Base-by-base conservation (phyloP, 2,888 invertebrate genomes). In the Synanthedon vespiformis region DNA sequence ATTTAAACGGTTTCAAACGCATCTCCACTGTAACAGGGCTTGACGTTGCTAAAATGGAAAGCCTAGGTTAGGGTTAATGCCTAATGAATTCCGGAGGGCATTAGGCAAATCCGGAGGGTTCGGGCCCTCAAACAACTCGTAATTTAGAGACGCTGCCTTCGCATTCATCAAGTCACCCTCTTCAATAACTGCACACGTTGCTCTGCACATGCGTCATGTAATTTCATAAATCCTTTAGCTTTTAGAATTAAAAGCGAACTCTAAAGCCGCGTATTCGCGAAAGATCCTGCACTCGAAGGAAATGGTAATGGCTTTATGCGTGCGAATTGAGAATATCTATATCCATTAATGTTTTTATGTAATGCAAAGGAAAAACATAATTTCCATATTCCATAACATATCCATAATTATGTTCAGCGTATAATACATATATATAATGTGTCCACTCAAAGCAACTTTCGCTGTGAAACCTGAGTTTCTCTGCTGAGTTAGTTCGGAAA, bases 301-400 rank as follows among this genome's bases (percentile, higher is more conserved):
- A 34, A 8, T 34, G 34, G 5, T 22, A 8, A 34, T 34, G 8
- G 8, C 34, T 34, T 34, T 34, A 34, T 34, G 34, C 34, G 8
- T 34, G 34, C 8, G 34, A 10, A 8, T 34, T 34, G 10, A 10
- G 10, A 10, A 34, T 34, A 34, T 34, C 10, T 34, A 34, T 34
- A 34, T 34, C 34, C 34, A 10, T 34, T 34, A 6, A 34, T 34
- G 8, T 44, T 12, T 68, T 65, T 70, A 73, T 65, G 62, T 70
- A 71, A 74, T 68, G 62, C 65, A 70, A 72, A 69, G 71, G 74
- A 79, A 77, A 79, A 68, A 60, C 55, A 56, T 57, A 59, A 72
- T 76, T 75, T 74, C 71, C 75, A 80, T 76, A 73, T 60, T 62
- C 67, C 65, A 60, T 62, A 67, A n/a, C n/a, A n/a, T n/a, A n/a